Evolutionary conservation across 2,888 invertebrate species (phyloP), one percentile per base, ranked within the genome.

Genomic region (Oconnorella tubifera): DNA sequence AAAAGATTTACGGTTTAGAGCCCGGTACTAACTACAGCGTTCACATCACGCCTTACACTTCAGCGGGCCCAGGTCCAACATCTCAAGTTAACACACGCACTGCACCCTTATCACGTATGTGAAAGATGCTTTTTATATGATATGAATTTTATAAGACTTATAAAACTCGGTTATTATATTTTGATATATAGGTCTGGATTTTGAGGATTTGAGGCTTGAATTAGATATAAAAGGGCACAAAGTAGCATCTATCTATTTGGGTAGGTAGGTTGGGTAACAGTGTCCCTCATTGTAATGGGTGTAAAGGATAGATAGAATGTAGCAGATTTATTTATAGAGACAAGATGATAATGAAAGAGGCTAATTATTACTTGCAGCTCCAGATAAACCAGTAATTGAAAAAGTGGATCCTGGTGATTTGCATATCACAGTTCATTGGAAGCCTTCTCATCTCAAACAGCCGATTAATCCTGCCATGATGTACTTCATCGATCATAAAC

Each of bases 21-120:
- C 60, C 60, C 29, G 31, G 50, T 2, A 50, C 60, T 1, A 19
- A 27, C 1, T 60, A 60, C 50, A 2, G 3, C 28, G n/a, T 60
- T n/a, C 29, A 14, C 23, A 19, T 60, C 19, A 14, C 14, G 6
- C 50, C 50, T 50, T 32, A 60, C 29, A 60, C 60, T 23, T 2
- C 31, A 2, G 28, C 60, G 3, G 60, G 60, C 29, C 25, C 27
- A 23, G 60, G 60, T n/a, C 60, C 50, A n/a, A 27, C 3, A 1
- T n/a, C 2, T 23, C 19, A 29, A n/a, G n/a, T 19, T 2, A n/a
- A 19, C 23, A 51, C 19, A 6, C 48, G 25, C 48, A 60, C 60
- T n/a, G n/a, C 33, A 1, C 59, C 25, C 14, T 31, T 60, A 48
- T 60, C 50, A 14, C 29, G 60, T 49, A 60, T 23, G 50, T n/a